Conservation (phyloP, 2,113 vertebrate species). For the Pungitius pungitius region DNA sequence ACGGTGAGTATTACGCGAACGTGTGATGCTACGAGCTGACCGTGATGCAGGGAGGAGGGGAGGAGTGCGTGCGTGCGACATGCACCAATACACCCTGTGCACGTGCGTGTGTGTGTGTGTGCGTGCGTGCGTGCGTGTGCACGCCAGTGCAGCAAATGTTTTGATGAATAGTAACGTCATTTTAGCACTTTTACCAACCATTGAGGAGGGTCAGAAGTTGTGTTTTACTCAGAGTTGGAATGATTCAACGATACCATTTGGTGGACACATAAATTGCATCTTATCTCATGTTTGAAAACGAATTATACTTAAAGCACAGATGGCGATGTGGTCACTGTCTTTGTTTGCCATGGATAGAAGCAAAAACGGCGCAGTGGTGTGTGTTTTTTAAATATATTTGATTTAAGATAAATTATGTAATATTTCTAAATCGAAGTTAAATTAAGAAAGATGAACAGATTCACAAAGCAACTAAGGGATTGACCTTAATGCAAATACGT, state of each 20-base stretch:
- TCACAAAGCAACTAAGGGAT: not conserved
- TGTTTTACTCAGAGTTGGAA: conserved; percentile 27
- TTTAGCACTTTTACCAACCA: not conserved
- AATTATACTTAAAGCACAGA: not conserved
- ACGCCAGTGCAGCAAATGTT: conserved; percentile 57
- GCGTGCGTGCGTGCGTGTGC: not conserved
- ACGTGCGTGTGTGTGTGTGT: not conserved
- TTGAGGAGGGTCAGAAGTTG: not conserved
- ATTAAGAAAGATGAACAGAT: not conserved
- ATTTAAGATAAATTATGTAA: not conserved
- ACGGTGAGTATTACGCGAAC: conserved; percentile 64
- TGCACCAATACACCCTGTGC: not conserved
- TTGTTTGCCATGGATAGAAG: not conserved
- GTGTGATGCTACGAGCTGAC: conserved; percentile 58
- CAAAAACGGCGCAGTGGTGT: not conserved
- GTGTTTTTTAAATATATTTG: not conserved
- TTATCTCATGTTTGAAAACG: not conserved
- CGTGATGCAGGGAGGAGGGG: conserved; percentile 65
- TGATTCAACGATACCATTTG: conserved; percentile 5
- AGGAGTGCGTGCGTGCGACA: conserved; percentile 21
- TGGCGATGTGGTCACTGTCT: not conserved
- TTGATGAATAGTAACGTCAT: not conserved
- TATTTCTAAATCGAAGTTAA: not conserved
- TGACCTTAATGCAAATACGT: not conserved
- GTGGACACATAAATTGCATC: conserved; percentile 7